Base-by-base conservation (phyloP, 2,888 invertebrate species). In the Pterobdella sp. region DNA sequence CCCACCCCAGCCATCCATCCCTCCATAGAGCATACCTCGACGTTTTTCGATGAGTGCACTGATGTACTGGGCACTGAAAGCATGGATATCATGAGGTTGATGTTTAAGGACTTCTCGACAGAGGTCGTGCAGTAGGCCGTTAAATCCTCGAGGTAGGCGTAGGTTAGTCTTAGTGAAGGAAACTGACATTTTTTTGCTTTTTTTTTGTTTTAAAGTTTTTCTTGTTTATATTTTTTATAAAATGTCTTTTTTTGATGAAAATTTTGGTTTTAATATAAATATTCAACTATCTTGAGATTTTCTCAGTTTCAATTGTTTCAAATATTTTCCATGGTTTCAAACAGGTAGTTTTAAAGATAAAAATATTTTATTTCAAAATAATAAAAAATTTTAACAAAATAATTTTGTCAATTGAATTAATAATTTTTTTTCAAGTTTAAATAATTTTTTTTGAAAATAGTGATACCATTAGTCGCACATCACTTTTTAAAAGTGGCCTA, bases 1-100 rank as follows among this genome's bases (percentile, higher is more conserved):
- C 3, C n/a, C 60, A 56, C n/a, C n/a, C 4, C 60, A 56, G 60
- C 60, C 60, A 56, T n/a, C n/a, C n/a, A n/a, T n/a, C n/a, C 60
- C 18, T 14, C n/a, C 60, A 56, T 22, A 4, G 3, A 22, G 26
- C n/a, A 22, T 26, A 56, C 60, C 60, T 56, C 26, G 18, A 26
- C 60, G 18, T 22, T 56, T 22, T 26, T 56, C 60, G 3, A 56
- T 3, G 10, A 56, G 60, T 3, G 4, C n/a, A 3, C n/a, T 56
- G 14, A 56, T 3, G 60, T 56, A 22, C 3, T 14, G 60, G n/a
- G 60, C 60, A n/a, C 60, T 14, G n/a, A 56, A 56, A 3, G 60
- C 60, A n/a, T 56, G 60, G 60, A 56, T 22, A 26, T 56, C 60
- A 14, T 4, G n/a, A 3, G 60, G 60, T 56, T 56, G 60, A 3